A percentile compares a stretch with the other conserved stretches of the same genome.
Conservation (phyloP, 2,113 vertebrate genomes). For the Anarrhichthys ocellatus region DNA sequence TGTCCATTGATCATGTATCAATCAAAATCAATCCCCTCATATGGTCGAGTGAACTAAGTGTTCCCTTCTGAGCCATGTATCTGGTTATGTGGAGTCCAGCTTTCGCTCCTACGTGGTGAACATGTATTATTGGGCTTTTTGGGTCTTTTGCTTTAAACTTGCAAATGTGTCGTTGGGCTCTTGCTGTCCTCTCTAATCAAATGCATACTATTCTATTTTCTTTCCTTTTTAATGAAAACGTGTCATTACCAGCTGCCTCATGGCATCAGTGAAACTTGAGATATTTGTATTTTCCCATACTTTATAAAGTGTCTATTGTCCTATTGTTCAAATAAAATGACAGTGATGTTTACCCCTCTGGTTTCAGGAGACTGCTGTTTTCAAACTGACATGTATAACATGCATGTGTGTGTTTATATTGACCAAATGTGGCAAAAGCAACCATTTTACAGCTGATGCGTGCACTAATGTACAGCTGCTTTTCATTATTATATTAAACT, state of each 20-base stretch:
- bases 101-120: slow-evolving; percentile 54
- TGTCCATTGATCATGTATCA: neutral
- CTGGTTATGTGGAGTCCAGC: slow-evolving; percentile 50
- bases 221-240: slow-evolving; percentile 62
- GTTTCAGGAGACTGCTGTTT: slow-evolving; percentile 22
- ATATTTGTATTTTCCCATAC: slow-evolving; percentile 81
- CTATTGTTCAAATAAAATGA: slow-evolving; percentile 81
- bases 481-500: neutral
- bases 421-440: neutral
- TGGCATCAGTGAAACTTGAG: slow-evolving; percentile 77
- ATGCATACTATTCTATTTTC: slow-evolving; percentile 37
- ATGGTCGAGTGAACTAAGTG: neutral
- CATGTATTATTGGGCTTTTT: slow-evolving; percentile 34
- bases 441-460: neutral
- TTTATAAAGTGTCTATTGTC: slow-evolving; percentile 77
- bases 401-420: neutral
- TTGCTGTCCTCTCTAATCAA: slow-evolving; percentile 55
- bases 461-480: neutral
- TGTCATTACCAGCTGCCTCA: slow-evolving; percentile 67
- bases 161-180: slow-evolving; percentile 54
- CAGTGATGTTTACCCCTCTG: slow-evolving; percentile 56
- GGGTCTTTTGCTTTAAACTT: slow-evolving; percentile 43
- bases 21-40: neutral
- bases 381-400: neutral
- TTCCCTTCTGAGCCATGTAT: slow-evolving; percentile 36